These are phyloP conservation scores for Agrilus planipennis DNA, from an alignment of 1,140 invertebrate genomes.

Conservation along the genomic window DNA sequence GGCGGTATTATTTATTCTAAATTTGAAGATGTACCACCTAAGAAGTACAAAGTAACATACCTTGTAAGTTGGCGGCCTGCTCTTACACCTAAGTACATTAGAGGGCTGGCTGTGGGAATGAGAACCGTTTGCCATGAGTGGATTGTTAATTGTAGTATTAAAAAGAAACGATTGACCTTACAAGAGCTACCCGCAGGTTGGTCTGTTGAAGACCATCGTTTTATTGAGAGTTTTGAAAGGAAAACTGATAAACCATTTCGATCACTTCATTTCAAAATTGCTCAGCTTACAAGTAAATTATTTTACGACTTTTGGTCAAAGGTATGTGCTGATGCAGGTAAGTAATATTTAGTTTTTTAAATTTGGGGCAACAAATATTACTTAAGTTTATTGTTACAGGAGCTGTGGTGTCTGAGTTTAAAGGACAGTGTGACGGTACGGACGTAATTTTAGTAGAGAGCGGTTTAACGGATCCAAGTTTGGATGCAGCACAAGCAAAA, in stretches of 20 bases:
- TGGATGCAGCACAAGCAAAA: neutral
- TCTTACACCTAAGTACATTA: neutral
- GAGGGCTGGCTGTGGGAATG: neutral
- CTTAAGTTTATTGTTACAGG: neutral
- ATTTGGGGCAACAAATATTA: too few relatives aligned
- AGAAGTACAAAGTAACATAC: neutral
- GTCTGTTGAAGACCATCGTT: neutral
- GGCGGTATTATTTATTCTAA: neutral
- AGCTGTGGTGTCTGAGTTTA: neutral
- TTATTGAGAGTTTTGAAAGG: neutral
- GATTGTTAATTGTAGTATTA: neutral
- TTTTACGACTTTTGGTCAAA: conserved; percentile 1
- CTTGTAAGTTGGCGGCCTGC: neutral
- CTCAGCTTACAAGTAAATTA: neutral
- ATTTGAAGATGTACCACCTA: conserved; percentile 1
- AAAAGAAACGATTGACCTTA: neutral
- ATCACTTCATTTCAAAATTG: neutral
- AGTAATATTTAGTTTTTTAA: too few relatives aligned
- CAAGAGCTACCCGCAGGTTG: neutral
- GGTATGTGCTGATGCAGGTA: too few relatives aligned
- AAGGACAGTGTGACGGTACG: neutral
- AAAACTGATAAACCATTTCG: neutral
- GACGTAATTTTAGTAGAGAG: neutral
- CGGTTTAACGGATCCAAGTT: neutral
- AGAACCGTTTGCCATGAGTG: neutral